A percentile compares a stretch with the other conserved stretches of the same genome.
These are phyloP conservation scores for Apamea sordens DNA, from an alignment of 2,888 invertebrate genomes.

Conservation along the genomic window DNA sequence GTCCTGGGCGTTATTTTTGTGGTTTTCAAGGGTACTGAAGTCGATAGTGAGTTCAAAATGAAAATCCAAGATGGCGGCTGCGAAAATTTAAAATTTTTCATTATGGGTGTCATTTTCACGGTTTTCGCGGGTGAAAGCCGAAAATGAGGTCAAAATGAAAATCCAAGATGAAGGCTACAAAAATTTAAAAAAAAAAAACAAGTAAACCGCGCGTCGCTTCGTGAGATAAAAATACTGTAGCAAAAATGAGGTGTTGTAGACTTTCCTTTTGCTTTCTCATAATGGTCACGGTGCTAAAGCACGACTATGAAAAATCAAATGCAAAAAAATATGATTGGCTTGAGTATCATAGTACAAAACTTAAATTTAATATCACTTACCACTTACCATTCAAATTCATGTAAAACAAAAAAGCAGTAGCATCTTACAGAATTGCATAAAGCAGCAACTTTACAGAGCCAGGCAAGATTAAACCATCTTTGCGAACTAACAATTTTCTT, in stretches of 20 bases:
- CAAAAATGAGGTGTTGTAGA: not conserved
- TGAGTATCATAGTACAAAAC: not conserved
- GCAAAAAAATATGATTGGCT: not conserved
- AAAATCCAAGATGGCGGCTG: too few species aligned
- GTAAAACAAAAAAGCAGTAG: conserved; percentile 10
- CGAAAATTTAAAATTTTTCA: too few species aligned
- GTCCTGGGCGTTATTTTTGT: too few species aligned
- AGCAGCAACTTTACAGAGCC: conserved; percentile 31
- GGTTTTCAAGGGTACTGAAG: too few species aligned
- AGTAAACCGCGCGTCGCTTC: too few species aligned
- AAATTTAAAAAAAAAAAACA: too few species aligned
- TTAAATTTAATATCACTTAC: conserved; percentile 17
- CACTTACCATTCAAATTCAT: conserved; percentile 14
- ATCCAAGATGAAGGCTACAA: too few species aligned
- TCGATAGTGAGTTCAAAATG: too few species aligned
- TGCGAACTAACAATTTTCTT: conserved; percentile 63
- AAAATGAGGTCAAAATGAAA: too few species aligned
- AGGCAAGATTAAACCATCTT: conserved; percentile 56
- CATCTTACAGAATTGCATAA: conserved; percentile 39
- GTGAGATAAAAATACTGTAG: not conserved
- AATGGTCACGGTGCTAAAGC: not conserved
- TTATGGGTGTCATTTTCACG: too few species aligned
- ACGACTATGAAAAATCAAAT: not conserved
- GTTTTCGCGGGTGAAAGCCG: too few species aligned
- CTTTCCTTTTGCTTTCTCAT: not conserved